Percentiles rank a stretch among this genome's conserved stretches.
Evolutionary conservation across 2,797 vertebrate genomes (phyloP).

Genomic region (Peromyscus nudipes): DNA sequence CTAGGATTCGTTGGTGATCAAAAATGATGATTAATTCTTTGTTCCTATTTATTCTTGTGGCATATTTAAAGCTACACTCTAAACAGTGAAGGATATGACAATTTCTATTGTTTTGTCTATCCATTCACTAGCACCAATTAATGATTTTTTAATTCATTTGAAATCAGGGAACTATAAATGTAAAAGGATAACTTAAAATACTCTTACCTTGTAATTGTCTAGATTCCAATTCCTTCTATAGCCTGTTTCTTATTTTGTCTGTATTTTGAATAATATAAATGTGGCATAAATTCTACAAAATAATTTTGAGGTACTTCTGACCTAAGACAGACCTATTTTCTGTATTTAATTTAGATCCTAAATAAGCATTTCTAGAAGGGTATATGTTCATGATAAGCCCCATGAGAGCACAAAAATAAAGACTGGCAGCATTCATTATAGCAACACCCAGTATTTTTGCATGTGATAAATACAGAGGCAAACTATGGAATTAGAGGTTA

Average conservation of each 20-base stretch:
- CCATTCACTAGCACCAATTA: background rate
- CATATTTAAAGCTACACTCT: background rate
- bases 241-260: background rate
- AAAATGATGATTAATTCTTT: too few species aligned
- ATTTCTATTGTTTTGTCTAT: background rate
- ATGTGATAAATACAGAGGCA: background rate
- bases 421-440: background rate
- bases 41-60: background rate
- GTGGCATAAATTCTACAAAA: background rate
- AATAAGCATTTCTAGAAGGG: background rate
- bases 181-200: background rate
- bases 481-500: too few species aligned
- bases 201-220: background rate
- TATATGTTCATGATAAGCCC: background rate
- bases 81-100: background rate
- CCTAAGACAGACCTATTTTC: background rate
- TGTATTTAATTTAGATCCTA: background rate
- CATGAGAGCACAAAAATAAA: background rate
- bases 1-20: too few species aligned
- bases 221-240: background rate
- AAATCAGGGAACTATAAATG: background rate
- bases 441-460: background rate
- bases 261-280: background rate
- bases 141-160: background rate
- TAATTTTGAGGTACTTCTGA: background rate